phyloP scores from a whole-genome alignment of 1,140 invertebrate genomes.

The Heterodera schachtii region DNA sequence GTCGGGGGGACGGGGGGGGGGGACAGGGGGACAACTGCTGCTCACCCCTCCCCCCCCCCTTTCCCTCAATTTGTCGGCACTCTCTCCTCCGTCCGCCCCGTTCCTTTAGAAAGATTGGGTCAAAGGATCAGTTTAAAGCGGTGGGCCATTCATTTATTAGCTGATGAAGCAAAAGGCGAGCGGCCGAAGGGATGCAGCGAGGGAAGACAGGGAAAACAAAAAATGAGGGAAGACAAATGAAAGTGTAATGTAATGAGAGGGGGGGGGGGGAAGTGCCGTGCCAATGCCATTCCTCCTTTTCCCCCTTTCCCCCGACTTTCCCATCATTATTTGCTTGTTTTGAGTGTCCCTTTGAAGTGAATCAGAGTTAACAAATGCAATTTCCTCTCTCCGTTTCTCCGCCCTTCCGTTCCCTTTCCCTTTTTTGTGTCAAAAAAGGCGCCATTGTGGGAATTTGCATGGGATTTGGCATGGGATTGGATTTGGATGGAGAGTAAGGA shows the following conservation, averaged over 20 bases:
- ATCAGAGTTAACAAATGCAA: conserved; percentile 7
- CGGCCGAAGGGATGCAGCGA: background rate
- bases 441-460: conserved; percentile 22
- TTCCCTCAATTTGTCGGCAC: conserved; percentile 5
- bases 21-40: background rate
- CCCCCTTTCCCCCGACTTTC: background rate
- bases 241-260: background rate
- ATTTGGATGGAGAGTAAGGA: background rate
- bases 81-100: background rate
- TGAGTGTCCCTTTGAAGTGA: background rate
- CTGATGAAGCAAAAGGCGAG: no score
- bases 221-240: background rate
- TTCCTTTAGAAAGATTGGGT: background rate
- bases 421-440: conserved; percentile 13
- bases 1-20: background rate
- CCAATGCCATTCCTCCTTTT: background rate
- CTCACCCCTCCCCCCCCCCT: background rate
- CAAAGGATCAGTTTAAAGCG: conserved; percentile 16
- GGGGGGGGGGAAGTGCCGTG: background rate
- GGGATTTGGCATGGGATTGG: background rate
- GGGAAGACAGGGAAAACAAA: background rate
- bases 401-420: background rate
- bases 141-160: background rate
- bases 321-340: background rate
- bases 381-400: background rate